Conservation (phyloP, 2,888 invertebrate species). For the Cephus spinipes region DNA sequence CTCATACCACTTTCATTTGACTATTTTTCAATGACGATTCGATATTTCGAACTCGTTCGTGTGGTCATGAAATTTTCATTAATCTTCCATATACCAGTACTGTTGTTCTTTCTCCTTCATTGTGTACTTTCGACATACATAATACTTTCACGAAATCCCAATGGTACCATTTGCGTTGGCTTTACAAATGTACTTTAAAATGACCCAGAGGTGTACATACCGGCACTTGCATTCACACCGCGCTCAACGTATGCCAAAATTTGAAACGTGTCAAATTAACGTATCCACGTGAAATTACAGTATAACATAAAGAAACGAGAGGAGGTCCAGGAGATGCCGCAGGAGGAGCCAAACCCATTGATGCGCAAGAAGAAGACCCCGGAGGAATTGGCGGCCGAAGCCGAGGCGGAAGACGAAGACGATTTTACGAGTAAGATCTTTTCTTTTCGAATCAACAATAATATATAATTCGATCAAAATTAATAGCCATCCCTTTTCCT, state of each 20-base stretch:
- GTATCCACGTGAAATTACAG: constrained; percentile 71
- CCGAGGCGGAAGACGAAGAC: constrained; percentile 94
- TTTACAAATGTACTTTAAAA: neutral
- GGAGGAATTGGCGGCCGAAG: constrained; percentile 96
- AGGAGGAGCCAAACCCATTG: constrained; percentile 91
- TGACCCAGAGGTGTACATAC: neutral
- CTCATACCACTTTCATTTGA: neutral
- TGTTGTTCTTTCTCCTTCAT: neutral
- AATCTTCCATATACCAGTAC: neutral
- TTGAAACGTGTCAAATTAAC: neutral
- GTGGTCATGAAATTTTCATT: neutral
- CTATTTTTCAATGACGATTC: neutral
- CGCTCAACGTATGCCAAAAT: neutral
- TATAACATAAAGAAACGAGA: constrained; percentile 99
- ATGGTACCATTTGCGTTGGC: neutral
- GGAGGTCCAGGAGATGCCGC: constrained; percentile 87
- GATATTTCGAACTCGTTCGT: neutral
- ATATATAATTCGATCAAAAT: neutral
- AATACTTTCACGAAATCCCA: neutral
- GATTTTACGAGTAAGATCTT: constrained; percentile 90
- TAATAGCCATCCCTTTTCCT: constrained; percentile 19
- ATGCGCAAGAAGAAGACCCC: constrained; percentile 99
- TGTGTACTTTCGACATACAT: neutral
- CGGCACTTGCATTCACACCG: neutral
- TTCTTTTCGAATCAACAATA: neutral